phyloP scores from a whole-genome alignment of 2,113 vertebrate species.

The Coracopsis vasa region DNA sequence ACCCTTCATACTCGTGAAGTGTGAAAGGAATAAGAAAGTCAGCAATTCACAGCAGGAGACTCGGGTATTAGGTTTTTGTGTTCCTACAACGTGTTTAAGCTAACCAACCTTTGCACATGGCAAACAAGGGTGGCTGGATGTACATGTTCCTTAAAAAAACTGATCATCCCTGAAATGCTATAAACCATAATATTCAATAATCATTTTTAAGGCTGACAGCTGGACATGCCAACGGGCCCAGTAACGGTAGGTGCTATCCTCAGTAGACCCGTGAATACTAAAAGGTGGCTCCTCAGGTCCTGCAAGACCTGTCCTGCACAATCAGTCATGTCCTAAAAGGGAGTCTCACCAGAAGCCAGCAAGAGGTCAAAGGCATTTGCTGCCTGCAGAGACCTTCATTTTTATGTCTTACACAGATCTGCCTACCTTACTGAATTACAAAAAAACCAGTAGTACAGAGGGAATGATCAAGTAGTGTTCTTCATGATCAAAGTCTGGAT shows the following conservation, averaged over 20 bases:
- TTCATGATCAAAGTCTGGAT: not conserved
- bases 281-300: not conserved
- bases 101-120: not conserved
- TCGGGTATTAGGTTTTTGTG: not conserved
- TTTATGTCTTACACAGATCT: not conserved
- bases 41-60: not conserved
- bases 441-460: not conserved
- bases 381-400: not conserved
- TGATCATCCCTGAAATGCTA: not conserved
- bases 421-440: not conserved
- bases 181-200: not conserved
- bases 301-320: not conserved
- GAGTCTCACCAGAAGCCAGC: not conserved
- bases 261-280: accelerated
- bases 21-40: not conserved
- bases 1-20: not conserved
- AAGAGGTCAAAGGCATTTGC: not conserved
- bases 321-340: not conserved
- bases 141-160: not conserved
- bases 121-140: not conserved
- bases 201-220: not conserved
- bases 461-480: not conserved
- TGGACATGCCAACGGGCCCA: not conserved
- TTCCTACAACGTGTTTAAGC: not conserved
- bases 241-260: not conserved